Conservation (phyloP, 1,140 invertebrate species). For the Magallana angulata region DNA sequence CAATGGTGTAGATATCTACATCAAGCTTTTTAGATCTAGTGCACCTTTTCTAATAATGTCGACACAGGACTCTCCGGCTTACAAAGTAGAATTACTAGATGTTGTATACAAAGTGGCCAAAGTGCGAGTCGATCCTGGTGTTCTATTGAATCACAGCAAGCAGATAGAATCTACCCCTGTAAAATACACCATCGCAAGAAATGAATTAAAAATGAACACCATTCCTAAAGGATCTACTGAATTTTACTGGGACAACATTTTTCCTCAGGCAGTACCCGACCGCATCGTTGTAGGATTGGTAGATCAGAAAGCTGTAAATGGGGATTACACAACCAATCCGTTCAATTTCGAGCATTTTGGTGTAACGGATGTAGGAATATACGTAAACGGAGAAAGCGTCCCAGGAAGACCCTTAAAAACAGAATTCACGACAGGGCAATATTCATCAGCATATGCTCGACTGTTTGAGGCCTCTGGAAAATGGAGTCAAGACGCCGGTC, state of each 20-base stretch:
- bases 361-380: constrained; percentile 30
- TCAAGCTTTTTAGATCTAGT: constrained; percentile 49
- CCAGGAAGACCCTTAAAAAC: no score
- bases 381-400: no score
- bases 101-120: background rate
- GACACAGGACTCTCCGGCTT: constrained; percentile 36
- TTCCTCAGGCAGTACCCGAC: constrained; percentile 41
- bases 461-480: constrained; percentile 54
- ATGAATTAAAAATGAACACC: constrained; percentile 49
- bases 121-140: constrained; percentile 45
- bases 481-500: constrained; percentile 52
- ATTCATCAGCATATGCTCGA: constrained; percentile 44
- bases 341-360: constrained; percentile 56
- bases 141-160: constrained; percentile 48
- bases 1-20: constrained; percentile 49
- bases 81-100: constrained; percentile 46
- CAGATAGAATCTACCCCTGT: constrained; percentile 44
- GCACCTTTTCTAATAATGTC: constrained; percentile 51
- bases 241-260: constrained; percentile 54
- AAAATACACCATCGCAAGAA: constrained; percentile 50
- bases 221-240: constrained; percentile 41
- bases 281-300: constrained; percentile 47
- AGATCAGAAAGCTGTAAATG: constrained; percentile 51
- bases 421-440: constrained; percentile 17
- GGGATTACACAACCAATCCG: constrained; percentile 55